A percentile compares a stretch with the other conserved stretches of the same genome.
Conservation (phyloP, 1,140 invertebrate species). For the Diuraphis noxia region DNA sequence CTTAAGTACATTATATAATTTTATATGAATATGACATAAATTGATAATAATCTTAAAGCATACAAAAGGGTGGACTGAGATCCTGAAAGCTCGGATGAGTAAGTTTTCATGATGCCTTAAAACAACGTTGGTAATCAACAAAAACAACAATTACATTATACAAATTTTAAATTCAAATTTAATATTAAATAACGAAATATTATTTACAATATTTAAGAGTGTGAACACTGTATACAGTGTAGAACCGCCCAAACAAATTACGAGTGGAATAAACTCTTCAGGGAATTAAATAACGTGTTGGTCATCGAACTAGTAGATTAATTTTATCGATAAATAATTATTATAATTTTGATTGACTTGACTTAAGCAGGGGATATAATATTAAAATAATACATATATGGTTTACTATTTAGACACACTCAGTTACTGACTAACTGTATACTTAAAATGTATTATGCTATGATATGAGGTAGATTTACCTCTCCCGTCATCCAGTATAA, state of each 20-base stretch:
- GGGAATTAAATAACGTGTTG: too few relatives aligned
- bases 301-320: too few relatives aligned
- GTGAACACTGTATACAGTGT: too few relatives aligned
- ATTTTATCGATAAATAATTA: too few relatives aligned
- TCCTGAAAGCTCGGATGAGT: neutral
- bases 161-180: neutral
- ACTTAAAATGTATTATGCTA: neutral
- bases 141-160: neutral
- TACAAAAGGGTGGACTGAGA: neutral
- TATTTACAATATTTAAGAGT: too few relatives aligned
- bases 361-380: too few relatives aligned
- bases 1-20: neutral
- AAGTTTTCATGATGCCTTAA: neutral
- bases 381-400: neutral
- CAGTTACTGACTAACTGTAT: neutral
- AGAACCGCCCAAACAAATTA: too few relatives aligned
- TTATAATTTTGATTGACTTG: too few relatives aligned
- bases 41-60: neutral
- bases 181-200: neutral
- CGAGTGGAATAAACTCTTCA: too few relatives aligned
- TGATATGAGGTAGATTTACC: neutral
- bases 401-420: neutral
- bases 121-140: neutral
- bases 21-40: neutral
- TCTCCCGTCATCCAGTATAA: neutral